These are phyloP conservation scores for Drosophila crucigera DNA, from an alignment of 2,888 invertebrate species.

Conservation along the genomic window DNA sequence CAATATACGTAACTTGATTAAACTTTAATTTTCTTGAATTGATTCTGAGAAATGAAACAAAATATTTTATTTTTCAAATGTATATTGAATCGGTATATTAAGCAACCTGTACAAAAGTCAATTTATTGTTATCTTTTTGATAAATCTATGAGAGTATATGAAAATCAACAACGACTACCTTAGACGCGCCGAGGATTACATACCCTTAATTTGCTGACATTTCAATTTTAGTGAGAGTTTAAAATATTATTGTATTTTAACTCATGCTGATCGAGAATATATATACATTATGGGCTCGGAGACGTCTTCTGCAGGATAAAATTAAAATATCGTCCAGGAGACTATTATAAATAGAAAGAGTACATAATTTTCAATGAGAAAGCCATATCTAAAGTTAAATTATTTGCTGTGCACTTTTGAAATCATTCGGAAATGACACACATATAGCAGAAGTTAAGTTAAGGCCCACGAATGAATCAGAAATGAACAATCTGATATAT, in stretches of 20 bases:
- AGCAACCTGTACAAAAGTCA: background rate
- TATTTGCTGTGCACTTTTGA: background rate
- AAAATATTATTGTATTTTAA: background rate
- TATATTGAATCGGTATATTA: background rate
- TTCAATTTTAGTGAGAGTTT: background rate
- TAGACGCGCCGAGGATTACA: background rate
- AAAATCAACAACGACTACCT: background rate
- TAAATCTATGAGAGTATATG: background rate
- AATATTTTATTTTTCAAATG: background rate
- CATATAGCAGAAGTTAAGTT: background rate
- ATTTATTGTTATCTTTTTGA: background rate
- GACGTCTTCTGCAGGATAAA: background rate
- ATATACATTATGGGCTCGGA: background rate
- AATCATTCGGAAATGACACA: background rate
- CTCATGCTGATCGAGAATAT: background rate
- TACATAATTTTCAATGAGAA: background rate
- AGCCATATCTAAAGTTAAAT: background rate
- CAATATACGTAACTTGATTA: background rate
- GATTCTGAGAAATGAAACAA: background rate
- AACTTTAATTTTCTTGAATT: background rate
- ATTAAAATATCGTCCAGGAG: background rate
- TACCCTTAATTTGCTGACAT: rapidly evolving
- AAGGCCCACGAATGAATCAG: background rate
- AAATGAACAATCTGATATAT: background rate
- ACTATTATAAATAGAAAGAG: background rate